Evolutionary conservation across 2,113 vertebrate species (phyloP).

Genomic region (Mus musculus): GRCm39 chr7:48864501-48865000

Average conservation of each 20-base stretch:
- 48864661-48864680: neutral
- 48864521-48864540: neutral
- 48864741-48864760: neutral
- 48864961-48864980: neutral
- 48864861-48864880: neutral
- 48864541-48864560: neutral
- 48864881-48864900: neutral
- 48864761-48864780: neutral
- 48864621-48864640: neutral
- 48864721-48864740: neutral
- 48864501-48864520: neutral
- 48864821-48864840: rapidly evolving
- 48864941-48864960: neutral
- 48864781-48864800: neutral
- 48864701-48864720: neutral
- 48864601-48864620: neutral
- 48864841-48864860: too few relatives aligned
- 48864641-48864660: neutral
- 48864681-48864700: neutral
- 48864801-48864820: neutral
- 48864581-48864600: neutral
- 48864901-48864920: neutral
- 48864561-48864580: neutral
- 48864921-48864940: neutral
- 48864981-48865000: neutral